Evolutionary conservation across 2,888 invertebrate species (phyloP).

Genomic region (Sialis fuliginosa): DNA sequence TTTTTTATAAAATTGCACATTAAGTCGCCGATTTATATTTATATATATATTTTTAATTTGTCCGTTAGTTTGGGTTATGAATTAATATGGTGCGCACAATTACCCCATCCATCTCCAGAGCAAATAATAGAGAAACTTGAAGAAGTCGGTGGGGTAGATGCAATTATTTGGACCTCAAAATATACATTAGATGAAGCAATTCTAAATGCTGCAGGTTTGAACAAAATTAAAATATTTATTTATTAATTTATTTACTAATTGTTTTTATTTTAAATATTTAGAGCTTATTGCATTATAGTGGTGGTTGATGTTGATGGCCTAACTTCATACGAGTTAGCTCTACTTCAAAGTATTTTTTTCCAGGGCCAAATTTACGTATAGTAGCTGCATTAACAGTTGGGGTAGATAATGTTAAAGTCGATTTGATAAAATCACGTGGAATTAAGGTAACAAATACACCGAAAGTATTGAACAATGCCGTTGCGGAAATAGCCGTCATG

Average conservation of each 20-base stretch:
- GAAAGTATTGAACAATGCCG: constrained; percentile 51
- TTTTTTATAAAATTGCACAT: too few relatives aligned
- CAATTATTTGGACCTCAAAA: constrained; percentile 37
- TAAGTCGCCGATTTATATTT: too few relatives aligned
- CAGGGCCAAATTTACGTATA: constrained; percentile 53
- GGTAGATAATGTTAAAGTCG: constrained; percentile 62
- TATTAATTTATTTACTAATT: too few relatives aligned
- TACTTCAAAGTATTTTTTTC: constrained; percentile 5
- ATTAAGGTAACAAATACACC: constrained; percentile 72
- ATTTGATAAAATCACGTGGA: constrained; percentile 47
- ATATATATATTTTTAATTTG: too few relatives aligned
- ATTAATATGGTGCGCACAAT: constrained; percentile 4
- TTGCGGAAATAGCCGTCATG: constrained; percentile 68
- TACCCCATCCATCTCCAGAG: constrained; percentile 11
- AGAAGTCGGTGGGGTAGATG: constrained; percentile 38
- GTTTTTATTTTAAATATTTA: too few relatives aligned
- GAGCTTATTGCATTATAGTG: too few relatives aligned
- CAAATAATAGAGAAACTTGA: constrained; percentile 26
- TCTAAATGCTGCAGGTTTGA: constrained; percentile 20
- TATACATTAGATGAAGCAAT: constrained; percentile 28
- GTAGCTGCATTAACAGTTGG: constrained; percentile 78
- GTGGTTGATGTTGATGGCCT: too few relatives aligned
- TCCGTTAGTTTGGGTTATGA: too few relatives aligned
- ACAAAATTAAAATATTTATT: too few relatives aligned
- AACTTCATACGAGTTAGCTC: too few relatives aligned